A percentile compares a stretch with the other conserved stretches of the same genome.
These are phyloP conservation scores for Scaptomyza graminum DNA, from an alignment of 1,140 invertebrate genomes.

Conservation along the genomic window DNA sequence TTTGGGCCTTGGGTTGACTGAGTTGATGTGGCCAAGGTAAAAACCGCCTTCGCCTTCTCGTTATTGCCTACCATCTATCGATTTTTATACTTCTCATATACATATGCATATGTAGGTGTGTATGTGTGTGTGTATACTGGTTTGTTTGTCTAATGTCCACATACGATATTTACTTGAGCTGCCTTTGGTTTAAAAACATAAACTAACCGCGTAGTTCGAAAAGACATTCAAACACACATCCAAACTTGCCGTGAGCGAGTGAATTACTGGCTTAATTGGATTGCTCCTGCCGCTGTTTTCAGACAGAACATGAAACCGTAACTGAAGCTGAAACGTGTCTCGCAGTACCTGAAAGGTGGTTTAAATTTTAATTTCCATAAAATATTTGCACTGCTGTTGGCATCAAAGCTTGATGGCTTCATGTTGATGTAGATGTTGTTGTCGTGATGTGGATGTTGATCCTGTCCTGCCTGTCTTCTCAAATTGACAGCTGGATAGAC, in stretches of 20 bases:
- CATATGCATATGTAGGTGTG: constrained; percentile 20
- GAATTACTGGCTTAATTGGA: constrained; percentile 60
- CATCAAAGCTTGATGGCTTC: constrained; percentile 43
- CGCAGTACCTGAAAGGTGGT: constrained; percentile 28
- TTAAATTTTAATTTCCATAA: constrained; percentile 68
- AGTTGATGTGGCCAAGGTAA: constrained; percentile 67
- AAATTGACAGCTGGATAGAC: constrained; percentile 78
- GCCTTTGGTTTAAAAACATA: constrained; percentile 34
- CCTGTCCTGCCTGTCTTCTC: constrained; percentile 22
- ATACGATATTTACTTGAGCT: constrained; percentile 25
- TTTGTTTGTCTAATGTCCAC: constrained; percentile 42
- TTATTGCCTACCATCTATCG: constrained; percentile 68
- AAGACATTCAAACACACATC: constrained; percentile 23
- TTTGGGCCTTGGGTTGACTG: constrained; percentile 30
- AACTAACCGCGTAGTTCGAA: constrained; percentile 51
- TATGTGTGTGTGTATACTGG: constrained; percentile 29
- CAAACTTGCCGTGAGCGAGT: background rate
- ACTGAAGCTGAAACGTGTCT: constrained; percentile 20
- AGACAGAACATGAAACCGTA: constrained; percentile 18
- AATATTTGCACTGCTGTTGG: constrained; percentile 49
- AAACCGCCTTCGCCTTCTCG: constrained; percentile 41
- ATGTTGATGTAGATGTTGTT: constrained; percentile 54
- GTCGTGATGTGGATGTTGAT: constrained; percentile 23
- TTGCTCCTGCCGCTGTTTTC: constrained; percentile 37
- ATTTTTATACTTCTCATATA: constrained; percentile 58